Base-by-base conservation (phyloP, 2,113 vertebrate genomes). In the Chinchilla lanigera region DNA sequence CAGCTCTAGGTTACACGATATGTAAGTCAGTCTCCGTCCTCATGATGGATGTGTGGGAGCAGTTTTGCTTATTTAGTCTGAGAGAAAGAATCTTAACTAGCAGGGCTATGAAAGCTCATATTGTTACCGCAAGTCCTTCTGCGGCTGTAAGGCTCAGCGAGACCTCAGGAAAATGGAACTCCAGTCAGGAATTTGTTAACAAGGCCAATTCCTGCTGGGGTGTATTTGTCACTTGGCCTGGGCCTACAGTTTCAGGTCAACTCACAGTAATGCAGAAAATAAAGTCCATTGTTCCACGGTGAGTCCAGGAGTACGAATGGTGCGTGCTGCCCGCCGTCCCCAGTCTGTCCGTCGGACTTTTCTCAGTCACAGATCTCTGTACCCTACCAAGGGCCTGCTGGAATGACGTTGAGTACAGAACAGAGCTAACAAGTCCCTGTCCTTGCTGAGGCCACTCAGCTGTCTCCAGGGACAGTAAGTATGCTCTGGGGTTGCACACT, bases 51-150 rank as follows among this genome's bases (percentile, higher is more conserved):
- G 97, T 95, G 94, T 97, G 96, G 92, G 96, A 96, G 89, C 89
- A 71, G 77, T 90, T 92, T 91, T 96, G 96, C 97, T 98, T 97
- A 95, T 98, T 98, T 96, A 96, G 95, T 96, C 92, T 98, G 96
- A 96, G 83, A 96, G 67, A 96, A 97, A 94, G 97, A 96, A 97
- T 98, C 96, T 98, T 96, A 97, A 96, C 92, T 95, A 97, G 90
- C 98, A 96, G 86, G 78, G 54, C 85, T 84, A 63, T 97, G 97
- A 97, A 98, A 97, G 96, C 96, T 89, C 86, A 96, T 95, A 97
- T 96, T 98, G 96, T 96, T 96, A 81, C 38, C 8, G 77, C 38
- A 17, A 93, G 90, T 69, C 84, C 69, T 90, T 8, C 2, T 47
- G 75, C 1, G 33, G 81, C 16, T 75, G 54, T 33, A 26, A 47